Percentiles rank a stretch among this genome's conserved stretches.
Conservation (phyloP, 1,140 invertebrate genomes). For the Scaptomyza hsui region DNA sequence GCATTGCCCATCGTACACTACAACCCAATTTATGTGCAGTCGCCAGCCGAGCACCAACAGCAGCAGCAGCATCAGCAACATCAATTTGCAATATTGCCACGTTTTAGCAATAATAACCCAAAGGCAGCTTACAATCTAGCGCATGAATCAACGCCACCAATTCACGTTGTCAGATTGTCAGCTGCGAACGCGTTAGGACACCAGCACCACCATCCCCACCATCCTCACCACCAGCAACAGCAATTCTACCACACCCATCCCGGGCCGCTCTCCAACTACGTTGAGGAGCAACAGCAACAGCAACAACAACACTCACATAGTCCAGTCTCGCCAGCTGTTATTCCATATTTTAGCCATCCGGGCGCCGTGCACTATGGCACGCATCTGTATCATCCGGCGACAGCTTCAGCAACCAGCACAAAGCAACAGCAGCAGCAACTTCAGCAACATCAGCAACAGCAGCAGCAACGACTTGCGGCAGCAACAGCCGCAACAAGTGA, state of each 20-base stretch:
- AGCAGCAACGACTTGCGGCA: constrained; percentile 21
- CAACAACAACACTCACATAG: constrained; percentile 23
- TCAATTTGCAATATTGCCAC: constrained; percentile 75
- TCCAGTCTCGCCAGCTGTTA: constrained; percentile 55
- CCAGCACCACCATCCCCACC: constrained; percentile 14
- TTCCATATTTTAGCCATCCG: constrained; percentile 76
- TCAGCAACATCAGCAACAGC: constrained; percentile 17
- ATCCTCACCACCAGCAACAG: too few species aligned
- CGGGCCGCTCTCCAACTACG: constrained; percentile 55
- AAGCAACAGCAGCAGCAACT: constrained; percentile 24
- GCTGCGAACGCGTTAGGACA: constrained; percentile 50
- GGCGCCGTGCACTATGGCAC: constrained; percentile 78
- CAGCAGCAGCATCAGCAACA: constrained; percentile 63
- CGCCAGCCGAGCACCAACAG: constrained; percentile 49
- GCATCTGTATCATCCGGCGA: constrained; percentile 71
- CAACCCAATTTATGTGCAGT: constrained; percentile 75
- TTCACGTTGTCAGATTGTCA: constrained; percentile 71
- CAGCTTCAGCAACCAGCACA: constrained; percentile 30
- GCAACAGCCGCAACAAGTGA: constrained; percentile 70
- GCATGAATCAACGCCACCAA: constrained; percentile 62
- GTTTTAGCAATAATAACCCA: constrained; percentile 74
- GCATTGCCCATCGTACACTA: constrained; percentile 64
- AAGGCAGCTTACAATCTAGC: constrained; percentile 59
- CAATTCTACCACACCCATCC: too few species aligned
- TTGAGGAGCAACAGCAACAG: constrained; percentile 28